Conservation (phyloP, 2,113 vertebrate genomes). For the Ammospiza caudacuta region DNA sequence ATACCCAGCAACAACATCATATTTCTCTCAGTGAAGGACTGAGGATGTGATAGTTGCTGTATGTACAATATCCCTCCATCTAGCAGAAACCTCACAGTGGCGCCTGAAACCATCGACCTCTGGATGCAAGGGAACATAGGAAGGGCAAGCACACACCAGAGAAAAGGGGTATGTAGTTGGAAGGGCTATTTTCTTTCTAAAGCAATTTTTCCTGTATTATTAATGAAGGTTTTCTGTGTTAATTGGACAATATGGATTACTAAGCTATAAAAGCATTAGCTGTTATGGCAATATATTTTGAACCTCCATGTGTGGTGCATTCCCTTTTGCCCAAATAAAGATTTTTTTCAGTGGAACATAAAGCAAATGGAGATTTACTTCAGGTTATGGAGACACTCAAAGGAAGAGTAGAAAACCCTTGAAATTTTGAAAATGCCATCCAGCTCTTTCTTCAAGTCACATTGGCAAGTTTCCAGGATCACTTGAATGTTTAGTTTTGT, state of each 20-base stretch:
- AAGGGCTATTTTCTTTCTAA: neutral
- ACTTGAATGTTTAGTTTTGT: neutral
- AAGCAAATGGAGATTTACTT: neutral
- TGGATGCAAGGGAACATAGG: neutral
- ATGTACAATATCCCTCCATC: no score
- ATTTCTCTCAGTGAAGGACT: neutral
- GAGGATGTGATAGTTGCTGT: neutral
- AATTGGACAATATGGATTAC: neutral
- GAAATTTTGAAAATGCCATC: neutral
- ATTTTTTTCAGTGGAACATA: neutral
- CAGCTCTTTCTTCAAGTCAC: neutral
- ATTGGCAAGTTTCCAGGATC: neutral
- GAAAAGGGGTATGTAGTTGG: accelerated
- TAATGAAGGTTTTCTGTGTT: neutral
- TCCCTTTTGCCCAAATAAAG: neutral
- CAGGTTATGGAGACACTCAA: neutral
- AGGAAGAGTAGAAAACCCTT: neutral
- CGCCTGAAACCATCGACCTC: neutral
- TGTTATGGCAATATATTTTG: neutral
- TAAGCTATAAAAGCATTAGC: neutral
- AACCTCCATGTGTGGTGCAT: accelerated
- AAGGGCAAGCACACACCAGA: neutral
- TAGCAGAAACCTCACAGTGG: neutral
- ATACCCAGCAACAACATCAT: neutral
- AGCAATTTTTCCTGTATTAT: neutral